These are phyloP conservation scores for Agelas oroides DNA, from an alignment of 37 sponge, comb jelly and placozoan species.

Conservation along the genomic window DNA sequence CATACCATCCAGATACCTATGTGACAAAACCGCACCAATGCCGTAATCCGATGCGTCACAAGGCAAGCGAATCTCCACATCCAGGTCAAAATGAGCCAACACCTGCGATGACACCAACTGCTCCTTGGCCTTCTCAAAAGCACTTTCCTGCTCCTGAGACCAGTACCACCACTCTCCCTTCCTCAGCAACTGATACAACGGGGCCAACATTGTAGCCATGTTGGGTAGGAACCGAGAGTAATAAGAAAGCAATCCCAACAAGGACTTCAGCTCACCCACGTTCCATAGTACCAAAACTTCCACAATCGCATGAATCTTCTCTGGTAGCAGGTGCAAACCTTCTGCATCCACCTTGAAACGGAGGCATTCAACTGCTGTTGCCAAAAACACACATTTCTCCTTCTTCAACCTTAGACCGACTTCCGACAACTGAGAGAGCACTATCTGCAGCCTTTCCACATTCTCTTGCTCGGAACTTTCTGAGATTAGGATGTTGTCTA, in stretches of 20 bases:
- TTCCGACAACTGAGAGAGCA: too few relatives aligned
- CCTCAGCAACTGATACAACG: constrained; percentile 25
- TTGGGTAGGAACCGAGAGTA: constrained; percentile 37
- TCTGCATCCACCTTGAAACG: constrained; percentile 26
- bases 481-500: too few relatives aligned
- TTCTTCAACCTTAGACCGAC: too few relatives aligned
- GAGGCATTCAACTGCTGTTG: background rate
- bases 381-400: constrained; percentile 15
- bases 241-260: constrained; percentile 43
- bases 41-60: constrained; percentile 56
- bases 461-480: too few relatives aligned
- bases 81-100: constrained; percentile 19
- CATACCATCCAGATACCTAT: constrained; percentile 2
- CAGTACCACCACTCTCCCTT: constrained; percentile 8
- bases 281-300: constrained; percentile 29
- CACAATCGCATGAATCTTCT: constrained; percentile 28
- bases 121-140: constrained; percentile 24
- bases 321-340: constrained; percentile 25
- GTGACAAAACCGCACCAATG: constrained; percentile 18
- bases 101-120: constrained; percentile 15
- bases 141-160: background rate
- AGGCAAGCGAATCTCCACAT: constrained; percentile 11
- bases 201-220: constrained; percentile 16
- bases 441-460: too few relatives aligned
- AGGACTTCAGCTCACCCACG: constrained; percentile 30